phyloP scores from a whole-genome alignment of 2,113 vertebrate genomes.

The Protobothrops mucrosquamatus region DNA sequence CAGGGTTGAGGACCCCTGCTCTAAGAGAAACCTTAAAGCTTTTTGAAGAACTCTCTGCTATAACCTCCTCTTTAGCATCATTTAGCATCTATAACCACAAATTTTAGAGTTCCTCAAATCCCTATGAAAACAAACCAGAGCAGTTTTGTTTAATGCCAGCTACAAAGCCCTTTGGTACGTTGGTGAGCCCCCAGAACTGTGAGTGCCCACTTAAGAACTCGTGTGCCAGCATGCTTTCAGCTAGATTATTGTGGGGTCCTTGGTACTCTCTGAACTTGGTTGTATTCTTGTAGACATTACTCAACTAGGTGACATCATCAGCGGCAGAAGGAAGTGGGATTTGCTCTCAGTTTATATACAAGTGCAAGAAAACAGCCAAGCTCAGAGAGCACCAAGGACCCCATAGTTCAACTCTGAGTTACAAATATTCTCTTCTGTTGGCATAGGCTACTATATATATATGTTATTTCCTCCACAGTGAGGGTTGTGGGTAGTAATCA shows the following conservation, averaged over 20 bases:
- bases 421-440: background rate
- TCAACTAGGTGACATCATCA: background rate
- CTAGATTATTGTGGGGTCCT: background rate
- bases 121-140: background rate
- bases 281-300: background rate
- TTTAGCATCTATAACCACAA: background rate
- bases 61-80: background rate
- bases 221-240: background rate
- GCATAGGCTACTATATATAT: background rate
- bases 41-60: background rate
- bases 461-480: background rate
- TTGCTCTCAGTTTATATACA: background rate
- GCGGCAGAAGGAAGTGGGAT: background rate
- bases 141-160: background rate
- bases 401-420: background rate
- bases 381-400: background rate
- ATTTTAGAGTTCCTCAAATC: too few relatives aligned
- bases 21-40: background rate
- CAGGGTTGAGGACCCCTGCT: too few relatives aligned
- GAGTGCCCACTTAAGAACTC: too few relatives aligned
- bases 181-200: background rate
- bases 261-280: background rate
- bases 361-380: background rate
- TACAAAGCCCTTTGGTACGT: background rate
- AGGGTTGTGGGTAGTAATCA: background rate